phyloP scores from a whole-genome alignment of 2,797 vertebrate genomes.

The Phoebastria nigripes region DNA sequence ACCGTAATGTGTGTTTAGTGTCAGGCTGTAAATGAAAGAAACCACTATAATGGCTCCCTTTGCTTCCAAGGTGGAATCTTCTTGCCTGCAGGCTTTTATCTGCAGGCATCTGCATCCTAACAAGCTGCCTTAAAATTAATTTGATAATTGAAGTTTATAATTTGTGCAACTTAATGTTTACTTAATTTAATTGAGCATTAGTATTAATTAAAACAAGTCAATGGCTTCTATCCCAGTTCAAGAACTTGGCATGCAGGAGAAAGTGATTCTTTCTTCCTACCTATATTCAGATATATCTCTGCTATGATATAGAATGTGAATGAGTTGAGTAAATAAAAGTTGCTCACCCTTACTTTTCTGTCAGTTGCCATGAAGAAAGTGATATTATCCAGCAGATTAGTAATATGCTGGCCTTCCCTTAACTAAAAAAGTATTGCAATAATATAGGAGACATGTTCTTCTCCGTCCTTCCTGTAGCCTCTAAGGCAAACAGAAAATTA shows the following conservation, averaged over 20 bases:
- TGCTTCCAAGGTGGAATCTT: background rate
- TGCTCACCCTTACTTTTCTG: background rate
- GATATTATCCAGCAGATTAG: background rate
- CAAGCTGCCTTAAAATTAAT: background rate
- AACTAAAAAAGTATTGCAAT: background rate
- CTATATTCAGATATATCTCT: background rate
- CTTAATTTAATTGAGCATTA: background rate
- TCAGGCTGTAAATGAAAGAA: background rate
- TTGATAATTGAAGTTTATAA: background rate
- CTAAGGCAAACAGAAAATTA: background rate
- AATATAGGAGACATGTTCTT: background rate
- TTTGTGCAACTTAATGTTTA: background rate
- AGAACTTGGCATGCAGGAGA: background rate
- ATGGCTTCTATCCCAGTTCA: background rate
- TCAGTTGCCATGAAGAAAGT: background rate
- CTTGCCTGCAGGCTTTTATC: background rate
- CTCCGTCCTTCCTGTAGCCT: background rate
- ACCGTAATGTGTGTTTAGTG: fast-evolving
- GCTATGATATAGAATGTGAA: background rate
- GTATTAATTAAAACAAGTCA: slow-evolving; percentile 5
- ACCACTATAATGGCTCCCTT: background rate
- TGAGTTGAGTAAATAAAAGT: background rate
- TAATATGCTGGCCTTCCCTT: background rate
- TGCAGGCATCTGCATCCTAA: background rate
- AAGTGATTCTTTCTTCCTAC: background rate